Evolutionary conservation across 2,797 vertebrate genomes (phyloP).

Genomic region (Amniataba percoides): DNA sequence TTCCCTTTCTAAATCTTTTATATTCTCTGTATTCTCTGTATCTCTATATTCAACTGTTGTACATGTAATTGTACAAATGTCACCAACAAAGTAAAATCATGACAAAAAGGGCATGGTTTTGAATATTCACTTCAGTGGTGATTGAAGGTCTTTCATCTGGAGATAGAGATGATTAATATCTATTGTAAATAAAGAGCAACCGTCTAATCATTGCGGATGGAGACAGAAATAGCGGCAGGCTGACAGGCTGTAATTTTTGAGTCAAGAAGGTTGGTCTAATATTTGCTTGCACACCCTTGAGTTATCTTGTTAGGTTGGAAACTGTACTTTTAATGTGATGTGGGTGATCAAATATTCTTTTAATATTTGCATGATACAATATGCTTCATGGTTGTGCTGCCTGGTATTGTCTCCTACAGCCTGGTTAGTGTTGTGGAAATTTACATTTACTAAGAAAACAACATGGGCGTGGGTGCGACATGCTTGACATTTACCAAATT

Average conservation of each 20-base stretch:
- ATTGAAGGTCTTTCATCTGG: constrained; percentile 8
- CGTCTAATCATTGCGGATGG: constrained; percentile 22
- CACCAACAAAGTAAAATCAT: not conserved
- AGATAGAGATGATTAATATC: constrained; percentile 36
- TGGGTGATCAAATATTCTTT: constrained; percentile 19
- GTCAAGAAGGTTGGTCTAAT: constrained; percentile 17
- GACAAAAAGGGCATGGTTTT: not conserved
- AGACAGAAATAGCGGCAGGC: constrained; percentile 28
- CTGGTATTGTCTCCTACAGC: constrained; percentile 3
- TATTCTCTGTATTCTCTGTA: no score
- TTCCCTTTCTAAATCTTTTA: not conserved
- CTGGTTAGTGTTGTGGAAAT: constrained; percentile 16
- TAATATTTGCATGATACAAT: constrained; percentile 20
- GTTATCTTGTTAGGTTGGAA: constrained; percentile 13
- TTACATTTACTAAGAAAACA: constrained; percentile 49
- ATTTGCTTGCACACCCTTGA: constrained; percentile 28
- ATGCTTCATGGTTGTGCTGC: not conserved
- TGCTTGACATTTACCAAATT: constrained; percentile 52
- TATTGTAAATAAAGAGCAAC: constrained; percentile 29
- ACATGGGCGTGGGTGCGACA: constrained; percentile 38
- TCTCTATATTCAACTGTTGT: no score
- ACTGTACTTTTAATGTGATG: constrained; percentile 3
- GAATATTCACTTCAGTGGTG: not conserved
- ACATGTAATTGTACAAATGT: not conserved
- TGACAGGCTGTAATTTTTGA: constrained; percentile 27